Conservation (phyloP, 2,888 invertebrate genomes). For the Dynastes hyllus region DNA sequence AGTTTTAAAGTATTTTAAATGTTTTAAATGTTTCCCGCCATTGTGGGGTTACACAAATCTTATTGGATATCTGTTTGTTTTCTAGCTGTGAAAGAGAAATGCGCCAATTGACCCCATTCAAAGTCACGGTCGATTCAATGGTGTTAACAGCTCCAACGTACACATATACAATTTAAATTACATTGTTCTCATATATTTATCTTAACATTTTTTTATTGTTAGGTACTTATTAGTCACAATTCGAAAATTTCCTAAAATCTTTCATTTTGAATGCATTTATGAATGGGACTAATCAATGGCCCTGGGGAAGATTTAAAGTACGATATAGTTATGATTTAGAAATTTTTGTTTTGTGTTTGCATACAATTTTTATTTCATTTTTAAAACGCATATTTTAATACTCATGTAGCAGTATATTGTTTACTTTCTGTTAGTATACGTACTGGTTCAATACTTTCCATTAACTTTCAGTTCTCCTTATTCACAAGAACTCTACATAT, state of each 20-base stretch:
- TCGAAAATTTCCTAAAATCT: background rate
- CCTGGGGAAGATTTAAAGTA: too few relatives aligned
- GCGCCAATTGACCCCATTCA: slow-evolving; percentile 47
- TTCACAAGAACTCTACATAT: too few relatives aligned
- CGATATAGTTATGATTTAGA: too few relatives aligned
- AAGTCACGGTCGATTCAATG: slow-evolving; percentile 47
- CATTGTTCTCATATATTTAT: background rate
- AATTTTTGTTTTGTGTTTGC: too few relatives aligned
- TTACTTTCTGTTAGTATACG: too few relatives aligned
- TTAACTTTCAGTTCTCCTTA: too few relatives aligned
- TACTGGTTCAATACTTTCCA: too few relatives aligned
- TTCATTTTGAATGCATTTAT: too few relatives aligned
- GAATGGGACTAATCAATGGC: too few relatives aligned
- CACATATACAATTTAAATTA: slow-evolving; percentile 12
- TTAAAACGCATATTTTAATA: too few relatives aligned
- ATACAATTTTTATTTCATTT: too few relatives aligned
- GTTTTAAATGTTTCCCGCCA: slow-evolving; percentile 24
- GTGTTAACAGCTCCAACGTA: slow-evolving; percentile 7
- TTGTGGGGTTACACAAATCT: slow-evolving; percentile 11
- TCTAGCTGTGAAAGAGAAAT: slow-evolving; percentile 46
- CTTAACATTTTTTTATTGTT: background rate
- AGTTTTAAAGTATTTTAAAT: background rate
- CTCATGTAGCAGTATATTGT: too few relatives aligned
- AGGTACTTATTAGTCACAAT: background rate
- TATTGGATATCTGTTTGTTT: slow-evolving; percentile 46